These are phyloP conservation scores for Aromia moschata DNA, from an alignment of 2,888 invertebrate species.

Conservation along the genomic window DNA sequence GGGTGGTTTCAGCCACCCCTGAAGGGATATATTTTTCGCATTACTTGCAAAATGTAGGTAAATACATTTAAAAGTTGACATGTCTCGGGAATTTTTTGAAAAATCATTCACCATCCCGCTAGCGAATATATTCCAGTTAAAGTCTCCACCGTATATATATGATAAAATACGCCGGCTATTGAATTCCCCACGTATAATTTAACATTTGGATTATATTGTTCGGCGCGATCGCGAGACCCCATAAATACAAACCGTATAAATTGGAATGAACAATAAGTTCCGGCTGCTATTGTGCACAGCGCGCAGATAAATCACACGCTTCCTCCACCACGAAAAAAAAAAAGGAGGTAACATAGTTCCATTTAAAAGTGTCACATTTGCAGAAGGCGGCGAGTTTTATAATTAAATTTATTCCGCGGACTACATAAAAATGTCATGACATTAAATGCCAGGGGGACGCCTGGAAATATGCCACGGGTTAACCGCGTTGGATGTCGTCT, in stretches of 20 bases:
- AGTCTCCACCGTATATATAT: too few species aligned
- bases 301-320: conserved; percentile 29
- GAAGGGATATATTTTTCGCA: too few species aligned
- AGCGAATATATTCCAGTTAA: too few species aligned
- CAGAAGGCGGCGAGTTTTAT: conserved; percentile 45
- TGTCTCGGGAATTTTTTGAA: too few species aligned
- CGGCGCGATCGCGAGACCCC: conserved; percentile 14
- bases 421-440: conserved; percentile 52
- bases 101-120: too few species aligned
- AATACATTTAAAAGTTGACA: too few species aligned
- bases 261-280: conserved; percentile 24
- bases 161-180: too few species aligned
- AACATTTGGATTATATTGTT: conserved; percentile 13
- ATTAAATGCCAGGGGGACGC: conserved; percentile 43
- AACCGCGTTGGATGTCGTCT: not conserved
- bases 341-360: conserved; percentile 38
- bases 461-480: conserved; percentile 9
- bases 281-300: conserved; percentile 18
- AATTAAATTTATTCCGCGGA: conserved; percentile 48
- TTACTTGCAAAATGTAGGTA: too few species aligned
- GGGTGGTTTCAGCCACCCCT: too few species aligned
- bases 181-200: conserved; percentile 15
- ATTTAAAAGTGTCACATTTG: conserved; percentile 43
- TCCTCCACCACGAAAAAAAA: conserved; percentile 26
- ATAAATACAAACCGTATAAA: conserved; percentile 26